Evolutionary conservation across 2,888 invertebrate genomes (phyloP).

Genomic region (Bellardia pandia): DNA sequence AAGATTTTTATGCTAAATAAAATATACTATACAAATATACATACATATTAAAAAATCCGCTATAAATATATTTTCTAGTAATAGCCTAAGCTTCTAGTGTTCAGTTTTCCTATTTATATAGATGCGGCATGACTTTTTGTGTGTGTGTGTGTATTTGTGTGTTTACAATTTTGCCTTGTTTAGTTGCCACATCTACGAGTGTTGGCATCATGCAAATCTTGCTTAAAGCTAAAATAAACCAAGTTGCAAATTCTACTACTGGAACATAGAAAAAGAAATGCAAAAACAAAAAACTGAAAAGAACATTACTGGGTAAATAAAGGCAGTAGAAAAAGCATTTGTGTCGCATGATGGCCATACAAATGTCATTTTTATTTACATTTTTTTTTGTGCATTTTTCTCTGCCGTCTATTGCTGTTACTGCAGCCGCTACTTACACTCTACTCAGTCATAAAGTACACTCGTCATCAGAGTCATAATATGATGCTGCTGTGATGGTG

Average conservation of each 20-base stretch:
- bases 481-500: conserved; percentile 13
- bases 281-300: conserved; percentile 36
- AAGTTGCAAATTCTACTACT: conserved; percentile 46
- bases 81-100: conserved; percentile 56
- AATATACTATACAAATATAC: neutral
- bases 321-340: conserved; percentile 54
- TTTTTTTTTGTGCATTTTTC: neutral
- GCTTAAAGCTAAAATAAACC: conserved; percentile 61
- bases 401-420: conserved; percentile 32
- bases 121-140: neutral
- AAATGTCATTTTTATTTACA: conserved; percentile 66
- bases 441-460: conserved; percentile 33
- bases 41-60: conserved; percentile 46
- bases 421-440: conserved; percentile 16
- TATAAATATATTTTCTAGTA: conserved; percentile 53
- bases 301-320: conserved; percentile 67
- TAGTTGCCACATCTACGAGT: neutral
- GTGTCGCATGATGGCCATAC: conserved; percentile 69
- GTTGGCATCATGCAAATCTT: conserved; percentile 63
- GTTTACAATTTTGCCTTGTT: neutral
- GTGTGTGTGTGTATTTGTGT: neutral
- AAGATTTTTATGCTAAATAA: conserved; percentile 67
- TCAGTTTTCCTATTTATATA: neutral
- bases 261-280: neutral
- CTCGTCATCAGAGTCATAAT: conserved; percentile 49